A percentile compares a stretch with the other conserved stretches of the same genome.
Evolutionary conservation across 2,797 vertebrate genomes (phyloP).

Genomic region (Vespertilio murinus): DNA sequence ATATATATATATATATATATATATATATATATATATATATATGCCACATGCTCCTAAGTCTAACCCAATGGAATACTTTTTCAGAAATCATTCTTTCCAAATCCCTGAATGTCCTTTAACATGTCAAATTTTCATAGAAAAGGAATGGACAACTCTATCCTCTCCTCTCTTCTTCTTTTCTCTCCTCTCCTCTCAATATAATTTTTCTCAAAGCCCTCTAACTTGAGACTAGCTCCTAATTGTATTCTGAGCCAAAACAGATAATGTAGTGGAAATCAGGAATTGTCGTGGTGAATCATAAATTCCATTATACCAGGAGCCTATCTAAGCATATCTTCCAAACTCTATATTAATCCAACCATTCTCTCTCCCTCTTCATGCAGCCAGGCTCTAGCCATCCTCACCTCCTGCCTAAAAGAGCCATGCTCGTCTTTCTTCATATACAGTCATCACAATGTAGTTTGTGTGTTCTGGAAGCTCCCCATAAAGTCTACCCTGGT

Average conservation of each 20-base stretch:
- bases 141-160: background rate
- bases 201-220: background rate
- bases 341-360: background rate
- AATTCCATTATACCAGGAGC: background rate
- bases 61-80: conserved; percentile 9
- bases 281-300: background rate
- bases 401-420: background rate
- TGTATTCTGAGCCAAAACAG: conserved; percentile 6
- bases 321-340: background rate
- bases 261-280: background rate
- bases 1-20: no score
- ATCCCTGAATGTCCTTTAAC: background rate
- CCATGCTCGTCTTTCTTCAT: background rate
- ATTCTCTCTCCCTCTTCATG: background rate
- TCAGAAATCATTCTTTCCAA: background rate
- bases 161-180: background rate
- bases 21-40: background rate
- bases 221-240: conserved; percentile 17
- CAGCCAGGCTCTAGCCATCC: background rate
- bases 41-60: background rate
- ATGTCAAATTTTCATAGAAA: background rate
- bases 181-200: background rate
- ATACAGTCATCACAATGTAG: background rate
- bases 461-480: background rate
- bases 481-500: background rate